Base-by-base conservation (phyloP, 2,888 invertebrate genomes). In the Chymomyza fuscimana region DNA sequence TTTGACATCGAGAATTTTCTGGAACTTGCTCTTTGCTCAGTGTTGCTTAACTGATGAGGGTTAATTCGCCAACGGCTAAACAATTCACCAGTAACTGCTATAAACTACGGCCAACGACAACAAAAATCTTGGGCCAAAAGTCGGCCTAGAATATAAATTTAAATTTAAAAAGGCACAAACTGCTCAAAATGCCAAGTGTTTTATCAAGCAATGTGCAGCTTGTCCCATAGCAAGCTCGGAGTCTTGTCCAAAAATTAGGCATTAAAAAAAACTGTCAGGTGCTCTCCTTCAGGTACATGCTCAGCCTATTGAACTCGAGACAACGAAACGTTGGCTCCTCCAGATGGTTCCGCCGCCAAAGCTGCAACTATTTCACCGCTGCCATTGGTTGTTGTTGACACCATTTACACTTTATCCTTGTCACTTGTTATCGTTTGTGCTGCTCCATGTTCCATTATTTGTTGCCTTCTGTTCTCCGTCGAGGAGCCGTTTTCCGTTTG, bases 331-430 rank as follows among this genome's bases (percentile, higher is more conserved):
- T 65, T 40, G 62, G 54, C 5, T 19, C 54, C 54, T 54, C 54
- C 54, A 9, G 54, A 5, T 22, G 22, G 19, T 54, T 5, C 22
- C 7, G 15, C 54, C 52, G 19, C 52, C 29, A 52, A 32, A 15
- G 9, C 59, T 32, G 52, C 67, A 75, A 75, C 87, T 86, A 86
- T 82, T 70, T 71, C 63, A 46, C 54, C 22, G 54, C 54, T 19
- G 9, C 54, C 22, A 7, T 54, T 54, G n/a, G 54, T 63, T 59
- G n/a, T 52, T 58, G 77, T 74, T 89, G 88, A 78, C 85, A 88
- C 73, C 84, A 78, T 79, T 89, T 80, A 78, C 84, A 81, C 86
- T 89, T 88, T 88, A 85, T 85, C 84, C 84, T 87, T 85, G 84
- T 85, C 84, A 76, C 73, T 76, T 86, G 84, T 88, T 85, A 85